These are phyloP conservation scores for Tauraco erythrolophus DNA, from an alignment of 2,113 vertebrate species.

Conservation along the genomic window DNA sequence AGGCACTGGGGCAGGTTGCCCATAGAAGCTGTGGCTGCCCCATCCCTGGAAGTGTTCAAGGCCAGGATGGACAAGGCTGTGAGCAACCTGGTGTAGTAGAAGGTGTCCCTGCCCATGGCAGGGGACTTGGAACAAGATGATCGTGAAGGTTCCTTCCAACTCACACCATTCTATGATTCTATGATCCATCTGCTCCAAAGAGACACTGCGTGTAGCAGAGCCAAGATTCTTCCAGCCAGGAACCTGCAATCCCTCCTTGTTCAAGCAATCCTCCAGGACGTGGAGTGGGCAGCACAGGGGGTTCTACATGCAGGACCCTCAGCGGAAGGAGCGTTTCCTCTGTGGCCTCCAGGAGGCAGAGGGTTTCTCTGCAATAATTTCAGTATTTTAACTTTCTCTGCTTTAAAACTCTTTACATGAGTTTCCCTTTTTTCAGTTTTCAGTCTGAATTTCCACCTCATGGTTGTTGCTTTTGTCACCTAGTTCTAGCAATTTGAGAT, in stretches of 20 bases:
- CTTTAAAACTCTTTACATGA: neutral
- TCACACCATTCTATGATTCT: too few relatives aligned
- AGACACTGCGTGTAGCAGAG: fast-evolving
- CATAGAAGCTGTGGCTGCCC: too few relatives aligned
- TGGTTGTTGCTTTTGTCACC: neutral
- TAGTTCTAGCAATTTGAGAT: neutral
- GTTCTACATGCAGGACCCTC: neutral
- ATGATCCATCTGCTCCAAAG: neutral
- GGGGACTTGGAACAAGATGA: too few relatives aligned
- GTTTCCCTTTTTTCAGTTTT: neutral
- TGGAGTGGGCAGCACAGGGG: fast-evolving
- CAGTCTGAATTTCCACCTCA: neutral
- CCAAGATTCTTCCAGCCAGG: neutral
- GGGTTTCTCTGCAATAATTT: neutral
- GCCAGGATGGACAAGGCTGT: too few relatives aligned
- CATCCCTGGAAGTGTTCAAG: too few relatives aligned
- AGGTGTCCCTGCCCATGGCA: too few relatives aligned
- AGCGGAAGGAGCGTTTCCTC: fast-evolving
- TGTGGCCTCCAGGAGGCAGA: neutral
- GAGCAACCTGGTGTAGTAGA: too few relatives aligned
- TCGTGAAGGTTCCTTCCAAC: too few relatives aligned
- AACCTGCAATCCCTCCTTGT: neutral
- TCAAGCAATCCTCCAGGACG: neutral
- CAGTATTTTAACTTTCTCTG: neutral
- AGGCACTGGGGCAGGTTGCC: too few relatives aligned